Base-by-base conservation (phyloP, 2,113 vertebrate genomes). In the Laterallus jamaicensis region DNA sequence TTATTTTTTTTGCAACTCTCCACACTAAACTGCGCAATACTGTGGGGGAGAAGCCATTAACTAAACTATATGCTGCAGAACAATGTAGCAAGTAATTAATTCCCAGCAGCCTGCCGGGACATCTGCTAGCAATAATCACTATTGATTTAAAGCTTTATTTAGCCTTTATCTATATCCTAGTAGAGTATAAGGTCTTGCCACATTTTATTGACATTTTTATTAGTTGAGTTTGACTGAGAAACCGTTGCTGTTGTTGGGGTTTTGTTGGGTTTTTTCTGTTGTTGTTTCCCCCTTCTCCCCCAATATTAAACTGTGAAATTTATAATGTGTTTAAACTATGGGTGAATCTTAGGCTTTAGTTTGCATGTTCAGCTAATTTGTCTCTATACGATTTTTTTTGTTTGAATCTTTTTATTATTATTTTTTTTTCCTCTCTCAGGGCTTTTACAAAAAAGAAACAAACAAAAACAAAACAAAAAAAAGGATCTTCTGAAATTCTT, bases 301-400 rank as follows among this genome's bases (percentile, higher is more conserved):
- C 86, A 94, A 96, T 98, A 98, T 98, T 98, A 99, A 99, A 99
- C 99, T 99, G 99, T 99, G 99, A 99, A 99, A 98, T 98, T 96
- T 97, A 98, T 98, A 98, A 98, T 98, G 98, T 99, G 98, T 99
- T 98, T 98, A 98, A 98, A 98, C 98, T 99, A 98, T 98, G 98
- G 98, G 99, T 99, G 99, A 99, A 98, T 99, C 98, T 97, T 99
- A 99, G 99, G 94, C 95, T 98, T 97, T 98, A 98, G 98, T 98
- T 98, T 99, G 99, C 99, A 99, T 99, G 99, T 99, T 98, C 98
- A 98, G 98, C 98, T 98, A 98, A 98, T 99, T 98, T 97, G 97
- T 98, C 98, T 97, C 98, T 98, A 98, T 97, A 91, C 47, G 76
- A 95, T 97, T 97, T 97, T 97, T 49, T 49, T 85, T 80, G 96